Evolutionary conservation across 2,888 invertebrate species (phyloP).

Genomic region (Horisme vitalbata): DNA sequence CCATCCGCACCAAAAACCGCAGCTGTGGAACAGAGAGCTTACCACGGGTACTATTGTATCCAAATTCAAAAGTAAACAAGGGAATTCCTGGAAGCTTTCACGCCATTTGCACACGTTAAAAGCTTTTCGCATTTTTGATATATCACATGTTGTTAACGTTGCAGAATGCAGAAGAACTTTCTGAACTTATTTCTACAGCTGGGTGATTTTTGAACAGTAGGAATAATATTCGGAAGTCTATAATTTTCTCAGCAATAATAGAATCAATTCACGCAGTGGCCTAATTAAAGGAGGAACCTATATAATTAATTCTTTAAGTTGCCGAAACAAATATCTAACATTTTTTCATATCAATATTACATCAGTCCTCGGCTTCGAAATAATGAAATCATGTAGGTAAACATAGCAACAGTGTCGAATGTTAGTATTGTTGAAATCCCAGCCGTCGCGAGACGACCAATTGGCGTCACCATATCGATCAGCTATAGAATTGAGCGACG

Average conservation of each 20-base stretch:
- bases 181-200: too few species aligned
- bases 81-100: constrained; percentile 40
- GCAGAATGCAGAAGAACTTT: not conserved
- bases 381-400: constrained; percentile 26
- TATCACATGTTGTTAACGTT: constrained; percentile 5
- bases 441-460: constrained; percentile 54
- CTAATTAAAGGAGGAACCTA: too few species aligned
- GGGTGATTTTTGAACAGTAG: too few species aligned
- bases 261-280: too few species aligned
- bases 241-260: not conserved
- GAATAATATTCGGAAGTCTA: too few species aligned
- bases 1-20: constrained; percentile 39
- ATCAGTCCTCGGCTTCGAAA: too few species aligned
- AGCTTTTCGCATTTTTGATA: constrained; percentile 17
- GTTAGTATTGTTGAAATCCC: constrained; percentile 49
- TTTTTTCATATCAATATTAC: too few species aligned
- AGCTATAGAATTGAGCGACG: constrained; percentile 51
- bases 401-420: constrained; percentile 52
- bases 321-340: too few species aligned
- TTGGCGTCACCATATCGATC: constrained; percentile 74
- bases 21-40: constrained; percentile 52
- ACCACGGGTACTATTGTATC: constrained; percentile 49
- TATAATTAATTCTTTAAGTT: too few species aligned
- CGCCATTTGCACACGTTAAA: constrained; percentile 27
- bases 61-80: constrained; percentile 43